Evolutionary conservation across 2,888 invertebrate species (phyloP).

Genomic region (Drosophila rubida): DNA sequence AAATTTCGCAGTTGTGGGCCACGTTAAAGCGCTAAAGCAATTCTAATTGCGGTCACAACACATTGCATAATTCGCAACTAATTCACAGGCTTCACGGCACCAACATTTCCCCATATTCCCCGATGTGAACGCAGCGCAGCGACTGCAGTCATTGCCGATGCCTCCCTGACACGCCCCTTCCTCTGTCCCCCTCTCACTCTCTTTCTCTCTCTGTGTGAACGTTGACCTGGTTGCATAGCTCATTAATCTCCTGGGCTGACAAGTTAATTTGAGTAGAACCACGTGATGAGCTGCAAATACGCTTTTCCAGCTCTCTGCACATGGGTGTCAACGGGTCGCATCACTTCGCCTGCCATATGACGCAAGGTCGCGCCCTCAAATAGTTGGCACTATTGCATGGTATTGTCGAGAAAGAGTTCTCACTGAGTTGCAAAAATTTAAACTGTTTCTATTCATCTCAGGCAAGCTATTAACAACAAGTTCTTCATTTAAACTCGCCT

Average conservation of each 20-base stretch:
- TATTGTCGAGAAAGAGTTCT: too few relatives aligned
- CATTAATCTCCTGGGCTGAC: slow-evolving; percentile 7
- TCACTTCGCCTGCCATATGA: background rate
- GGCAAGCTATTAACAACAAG: too few relatives aligned
- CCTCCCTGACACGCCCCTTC: background rate
- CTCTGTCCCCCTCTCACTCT: background rate
- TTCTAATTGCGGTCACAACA: too few relatives aligned
- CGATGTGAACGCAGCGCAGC: background rate
- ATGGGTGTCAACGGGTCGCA: background rate
- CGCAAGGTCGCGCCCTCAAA: background rate
- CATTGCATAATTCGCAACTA: too few relatives aligned
- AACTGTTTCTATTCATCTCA: too few relatives aligned
- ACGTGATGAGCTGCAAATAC: slow-evolving; percentile 6
- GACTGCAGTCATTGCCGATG: background rate
- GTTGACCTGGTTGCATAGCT: slow-evolving; percentile 20
- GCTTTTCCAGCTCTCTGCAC: background rate
- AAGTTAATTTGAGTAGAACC: slow-evolving; percentile 7
- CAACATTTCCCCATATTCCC: too few relatives aligned
- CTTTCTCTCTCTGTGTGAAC: background rate
- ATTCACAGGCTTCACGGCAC: background rate
- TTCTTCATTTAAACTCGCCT: too few relatives aligned
- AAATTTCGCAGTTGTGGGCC: too few relatives aligned
- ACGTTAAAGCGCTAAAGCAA: too few relatives aligned
- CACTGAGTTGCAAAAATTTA: too few relatives aligned
- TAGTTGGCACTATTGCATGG: too few relatives aligned